phyloP scores from a whole-genome alignment of 2,888 invertebrate genomes.

The Ormyrus rosae region DNA sequence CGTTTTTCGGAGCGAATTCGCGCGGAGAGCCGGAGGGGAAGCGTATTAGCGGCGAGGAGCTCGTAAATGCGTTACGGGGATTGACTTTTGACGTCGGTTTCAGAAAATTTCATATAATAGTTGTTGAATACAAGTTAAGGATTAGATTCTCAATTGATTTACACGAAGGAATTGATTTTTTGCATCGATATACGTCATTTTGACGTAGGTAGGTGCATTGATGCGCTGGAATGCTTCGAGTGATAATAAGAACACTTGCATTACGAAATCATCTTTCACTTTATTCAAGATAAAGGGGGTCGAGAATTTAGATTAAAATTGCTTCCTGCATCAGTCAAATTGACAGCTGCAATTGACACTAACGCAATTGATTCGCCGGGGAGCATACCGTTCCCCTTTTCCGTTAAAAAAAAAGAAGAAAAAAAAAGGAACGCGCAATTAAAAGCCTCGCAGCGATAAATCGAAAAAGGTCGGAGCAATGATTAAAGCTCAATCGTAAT shows the following conservation, averaged over 20 bases:
- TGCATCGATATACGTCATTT: too few relatives aligned
- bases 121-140: too few relatives aligned
- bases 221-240: constrained; percentile 26
- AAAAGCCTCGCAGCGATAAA: too few relatives aligned
- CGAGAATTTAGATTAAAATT: constrained; percentile 49
- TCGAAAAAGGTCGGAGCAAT: too few relatives aligned
- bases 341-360: constrained; percentile 43
- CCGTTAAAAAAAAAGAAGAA: not conserved
- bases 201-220: constrained; percentile 9
- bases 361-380: constrained; percentile 31
- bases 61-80: too few relatives aligned
- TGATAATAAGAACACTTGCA: constrained; percentile 44
- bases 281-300: constrained; percentile 47
- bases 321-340: constrained; percentile 49
- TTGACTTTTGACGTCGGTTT: not conserved
- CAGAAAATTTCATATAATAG: too few relatives aligned
- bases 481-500: too few relatives aligned
- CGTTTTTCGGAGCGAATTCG: too few relatives aligned
- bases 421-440: not conserved
- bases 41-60: too few relatives aligned
- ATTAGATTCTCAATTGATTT: too few relatives aligned
- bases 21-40: too few relatives aligned
- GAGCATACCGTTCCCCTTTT: not conserved
- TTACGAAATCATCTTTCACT: constrained; percentile 53
- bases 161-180: too few relatives aligned